Conservation (phyloP, 2,113 vertebrate species). For the Pyrgilauda ruficollis region DNA sequence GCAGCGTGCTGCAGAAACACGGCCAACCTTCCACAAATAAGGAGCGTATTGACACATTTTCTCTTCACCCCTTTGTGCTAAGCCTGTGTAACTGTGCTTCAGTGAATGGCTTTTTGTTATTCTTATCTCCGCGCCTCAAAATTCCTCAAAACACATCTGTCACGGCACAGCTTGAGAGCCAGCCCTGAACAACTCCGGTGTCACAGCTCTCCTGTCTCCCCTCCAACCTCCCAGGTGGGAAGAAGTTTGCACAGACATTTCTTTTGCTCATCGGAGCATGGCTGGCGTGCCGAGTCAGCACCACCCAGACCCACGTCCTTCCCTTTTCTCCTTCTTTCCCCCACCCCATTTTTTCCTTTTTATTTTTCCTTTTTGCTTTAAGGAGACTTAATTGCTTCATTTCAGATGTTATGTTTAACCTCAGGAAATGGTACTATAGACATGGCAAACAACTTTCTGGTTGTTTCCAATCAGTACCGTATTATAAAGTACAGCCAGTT, state of each 20-base stretch:
- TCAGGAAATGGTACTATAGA: slow-evolving; percentile 89
- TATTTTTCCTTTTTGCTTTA: not conserved
- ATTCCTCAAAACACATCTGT: slow-evolving; percentile 67
- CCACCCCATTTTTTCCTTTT: not conserved
- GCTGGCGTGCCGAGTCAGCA: slow-evolving; percentile 47
- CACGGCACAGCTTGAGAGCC: slow-evolving; percentile 49
- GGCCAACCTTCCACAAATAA: not conserved
- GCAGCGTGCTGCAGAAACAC: not conserved
- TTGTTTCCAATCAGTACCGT: slow-evolving; percentile 80
- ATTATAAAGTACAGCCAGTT: slow-evolving; percentile 79
- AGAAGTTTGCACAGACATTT: slow-evolving; percentile 53
- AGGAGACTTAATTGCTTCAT: slow-evolving; percentile 84
- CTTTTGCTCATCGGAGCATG: slow-evolving; percentile 52
- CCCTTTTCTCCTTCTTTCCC: not conserved
- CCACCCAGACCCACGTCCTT: not conserved
- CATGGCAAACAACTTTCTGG: slow-evolving; percentile 81
- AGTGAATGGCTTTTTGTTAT: slow-evolving; percentile 63
- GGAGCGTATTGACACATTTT: slow-evolving; percentile 19
- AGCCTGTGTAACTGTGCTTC: not conserved
- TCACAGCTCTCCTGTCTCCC: slow-evolving; percentile 44
- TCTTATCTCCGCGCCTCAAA: slow-evolving; percentile 56
- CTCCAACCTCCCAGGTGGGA: slow-evolving; percentile 61
- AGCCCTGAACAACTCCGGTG: slow-evolving; percentile 53
- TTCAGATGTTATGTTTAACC: slow-evolving; percentile 89
- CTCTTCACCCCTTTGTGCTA: slow-evolving; percentile 30